A percentile compares a stretch with the other conserved stretches of the same genome.
Evolutionary conservation across 2,113 vertebrate species (phyloP).

Genomic region (Thinocorus orbignyianus): DNA sequence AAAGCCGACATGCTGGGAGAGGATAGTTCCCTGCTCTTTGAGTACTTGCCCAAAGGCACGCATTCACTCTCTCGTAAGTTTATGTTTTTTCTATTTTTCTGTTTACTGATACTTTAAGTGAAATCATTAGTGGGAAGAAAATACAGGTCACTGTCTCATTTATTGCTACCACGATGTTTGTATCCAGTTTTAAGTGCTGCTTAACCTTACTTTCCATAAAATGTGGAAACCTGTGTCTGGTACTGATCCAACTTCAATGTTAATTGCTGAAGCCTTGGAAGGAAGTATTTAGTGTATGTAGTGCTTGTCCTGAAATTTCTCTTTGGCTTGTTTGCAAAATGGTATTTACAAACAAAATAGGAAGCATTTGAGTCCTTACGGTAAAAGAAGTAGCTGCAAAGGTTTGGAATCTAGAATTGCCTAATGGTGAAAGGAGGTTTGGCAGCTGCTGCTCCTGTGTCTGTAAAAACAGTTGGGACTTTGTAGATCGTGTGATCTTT

Average conservation of each 20-base stretch:
- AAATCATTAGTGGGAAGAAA: background rate
- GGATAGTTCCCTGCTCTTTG: conserved; percentile 92
- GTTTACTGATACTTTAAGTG: background rate
- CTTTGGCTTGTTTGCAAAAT: background rate
- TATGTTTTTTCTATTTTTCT: background rate
- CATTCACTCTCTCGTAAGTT: conserved; percentile 96
- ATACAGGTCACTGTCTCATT: fast-evolving
- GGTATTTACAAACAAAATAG: background rate
- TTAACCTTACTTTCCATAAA: background rate
- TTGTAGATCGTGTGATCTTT: background rate
- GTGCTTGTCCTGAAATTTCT: background rate
- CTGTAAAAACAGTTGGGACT: background rate
- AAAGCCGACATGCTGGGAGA: conserved; percentile 93
- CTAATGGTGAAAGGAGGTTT: background rate
- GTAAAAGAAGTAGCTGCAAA: background rate
- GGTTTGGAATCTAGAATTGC: background rate
- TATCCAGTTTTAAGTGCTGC: background rate
- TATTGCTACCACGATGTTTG: background rate
- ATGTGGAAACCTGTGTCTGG: background rate
- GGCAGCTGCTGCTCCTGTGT: background rate
- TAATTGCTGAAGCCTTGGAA: background rate
- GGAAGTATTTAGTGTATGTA: background rate
- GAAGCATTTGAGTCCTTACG: background rate
- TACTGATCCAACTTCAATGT: background rate
- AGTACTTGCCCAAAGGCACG: conserved; percentile 94